Evolutionary conservation across 2,888 invertebrate genomes (phyloP), one percentile per base, ranked within the genome.

Genomic region (Lepeophtheirus nordmannii): DNA sequence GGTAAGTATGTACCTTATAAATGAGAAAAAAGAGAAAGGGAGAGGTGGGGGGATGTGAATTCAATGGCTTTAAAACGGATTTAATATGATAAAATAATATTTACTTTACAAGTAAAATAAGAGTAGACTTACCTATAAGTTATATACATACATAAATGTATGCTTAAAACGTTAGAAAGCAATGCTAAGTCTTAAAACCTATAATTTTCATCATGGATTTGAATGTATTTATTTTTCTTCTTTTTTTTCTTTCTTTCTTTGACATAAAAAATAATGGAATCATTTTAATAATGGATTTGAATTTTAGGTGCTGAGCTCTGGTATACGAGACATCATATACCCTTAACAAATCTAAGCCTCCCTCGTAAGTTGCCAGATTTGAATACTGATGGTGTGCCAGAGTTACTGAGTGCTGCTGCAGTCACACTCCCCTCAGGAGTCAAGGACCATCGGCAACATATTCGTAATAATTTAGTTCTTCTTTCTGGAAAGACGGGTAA

Each of bases 351-450:
- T 23, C 17, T 62, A 10, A 22, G 20, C 17, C 23, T 62, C 20
- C 62, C 62, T 17, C 38, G 62, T 10, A n/a, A 17, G 17, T 46
- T 62, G n/a, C 62, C 62, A 8, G 62, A 62, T 40, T 40, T 62
- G 39, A 30, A 62, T n/a, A 46, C 8, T 20, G 62, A 62, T 30
- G 17, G 40, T 20, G 17, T 62, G 14, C 30, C 62, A 20, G 62
- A 62, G 40, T 23, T 62, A 20, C 14, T 62, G 17, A n/a, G 40
- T 20, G n/a, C 62, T 17, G 39, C 40, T 40, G 62, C 62, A 17
- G 62, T 62, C 14, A 62, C 62, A n/a, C 41, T 62, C 38, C 62
- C 62, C 39, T 39, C 39, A n/a, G 62, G 30, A n/a, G 41, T 62
- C 17, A 40, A 23, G 20, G 62, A 62, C 62, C 17, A 62, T 62